Evolutionary conservation across 2,888 invertebrate species (phyloP), one percentile per base, ranked within the genome.

Genomic region (Selenia dentaria): DNA sequence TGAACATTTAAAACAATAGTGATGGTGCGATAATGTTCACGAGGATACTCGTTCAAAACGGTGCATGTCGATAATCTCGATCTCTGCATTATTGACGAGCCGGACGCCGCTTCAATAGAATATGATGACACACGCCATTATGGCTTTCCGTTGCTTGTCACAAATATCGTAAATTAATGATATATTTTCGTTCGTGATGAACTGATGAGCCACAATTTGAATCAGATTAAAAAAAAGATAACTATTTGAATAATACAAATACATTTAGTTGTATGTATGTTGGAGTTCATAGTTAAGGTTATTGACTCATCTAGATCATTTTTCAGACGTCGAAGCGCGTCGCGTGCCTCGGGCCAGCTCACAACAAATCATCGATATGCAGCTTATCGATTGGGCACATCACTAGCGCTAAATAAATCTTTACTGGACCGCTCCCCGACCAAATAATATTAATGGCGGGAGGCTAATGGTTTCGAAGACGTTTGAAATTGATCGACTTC

Each of bases 31-130:
- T 84, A 85, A 83, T 66, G 54, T 54, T 60, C 57, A 57, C 63
- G 71, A 74, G 76, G 79, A 83, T 80, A 78, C 66, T 48, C 41
- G 47, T 48, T 79, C 77, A 70, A 77, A 76, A 74, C 69, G 65
- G 78, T 86, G 85, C 88, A 88, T 87, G 89, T 84, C 71, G 79
- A 83, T 86, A 83, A 87, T 87, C 82, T 82, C 65, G 69, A 76
- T 75, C 67, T 67, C 64, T 87, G 84, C 83, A 88, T 90, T 86
- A 87, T 87, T 88, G 81, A 88, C 71, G 80, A 80, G 75, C 62
- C 38, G 50, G 42, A 50, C 54, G 58, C 71, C 75, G 74, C 75
- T 79, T 73, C 77, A 73, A 83, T 81, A 80, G 79, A 83, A 81
- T 79, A 83, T 81, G 85, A 85, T 86, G 87, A 78, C 80, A 86